Base-by-base conservation (phyloP, 2,888 invertebrate genomes). In the Plebejus melissa region DNA sequence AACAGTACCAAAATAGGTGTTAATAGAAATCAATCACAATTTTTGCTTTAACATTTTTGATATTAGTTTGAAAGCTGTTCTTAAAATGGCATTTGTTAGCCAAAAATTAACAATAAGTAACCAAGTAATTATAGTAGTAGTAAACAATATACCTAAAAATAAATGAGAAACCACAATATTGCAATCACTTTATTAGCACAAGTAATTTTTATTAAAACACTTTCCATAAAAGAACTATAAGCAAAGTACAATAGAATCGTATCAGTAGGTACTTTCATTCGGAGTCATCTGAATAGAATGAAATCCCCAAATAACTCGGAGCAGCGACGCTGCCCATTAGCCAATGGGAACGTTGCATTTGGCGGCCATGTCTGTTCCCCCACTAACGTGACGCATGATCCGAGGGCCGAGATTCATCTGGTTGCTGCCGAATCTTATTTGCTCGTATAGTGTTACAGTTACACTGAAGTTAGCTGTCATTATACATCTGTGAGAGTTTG, bases 291-390 rank as follows among this genome's bases (percentile, higher is more conserved):
- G 50, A 28, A 54, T 72, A 32, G 32, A 72, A 54, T 72, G 46
- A 72, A 32, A 54, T 72, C 28, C 32, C 46, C 72, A 72, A 72
- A 72, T 72, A 72, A 54, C 7, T 32, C 22, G 32, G 16, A 28
- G 32, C 11, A 32, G 57, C 13, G 54, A 71, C 0, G 16, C 22
- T 4, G 11, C 3, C 22, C 57, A 13, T 36, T 69, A 76, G 60
- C 89, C 88, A 89, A 88, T 89, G 71, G 79, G 76, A 77, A 70
- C 36, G 75, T 75, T 74, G 41, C 41, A 69, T 80, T 77, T 13
- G 54, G 79, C 79, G 82, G 90, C 91, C 90, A 91, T 91, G 57
- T 89, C 90, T 82, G 77, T 83, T 82, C 82, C 85, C 85, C 87
- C 83, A 83, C 87, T 85, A 82, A 77, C 77, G 28, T 65, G 16